Conservation (phyloP, 2,797 vertebrate genomes). For the Sebastes flavidus region DNA sequence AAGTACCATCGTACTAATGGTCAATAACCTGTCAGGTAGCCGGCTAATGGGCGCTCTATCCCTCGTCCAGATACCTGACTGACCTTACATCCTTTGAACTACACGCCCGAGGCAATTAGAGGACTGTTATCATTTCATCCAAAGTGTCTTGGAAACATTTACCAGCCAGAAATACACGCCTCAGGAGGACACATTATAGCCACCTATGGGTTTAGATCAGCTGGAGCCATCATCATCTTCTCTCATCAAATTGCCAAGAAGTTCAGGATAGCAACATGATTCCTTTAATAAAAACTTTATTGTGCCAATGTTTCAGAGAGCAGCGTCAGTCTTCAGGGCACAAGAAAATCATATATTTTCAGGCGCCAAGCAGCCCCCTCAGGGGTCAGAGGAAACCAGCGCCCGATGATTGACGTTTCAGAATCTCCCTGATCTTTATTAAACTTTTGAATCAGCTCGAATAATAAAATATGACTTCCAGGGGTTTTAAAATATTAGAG, state of each 20-base stretch:
- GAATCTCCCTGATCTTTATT: not conserved
- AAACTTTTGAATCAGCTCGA: not conserved
- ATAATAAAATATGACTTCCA: not conserved
- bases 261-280: not conserved
- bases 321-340: not conserved
- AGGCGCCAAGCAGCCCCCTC: not conserved
- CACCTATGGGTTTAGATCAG: not conserved
- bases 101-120: conserved; percentile 51
- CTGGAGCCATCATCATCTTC: fast-evolving
- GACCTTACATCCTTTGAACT: conserved; percentile 34
- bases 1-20: conserved; percentile 45
- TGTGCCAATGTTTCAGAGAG: not conserved
- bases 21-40: conserved; percentile 51
- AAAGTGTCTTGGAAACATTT: conserved; percentile 18
- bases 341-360: not conserved
- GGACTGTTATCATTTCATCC: conserved; percentile 11
- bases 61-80: conserved; percentile 17
- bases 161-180: conserved; percentile 1
- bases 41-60: conserved; percentile 41
- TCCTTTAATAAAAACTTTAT: not conserved
- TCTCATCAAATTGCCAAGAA: not conserved
- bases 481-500: not conserved
- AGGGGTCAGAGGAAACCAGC: not conserved
- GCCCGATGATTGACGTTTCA: not conserved
- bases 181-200: not conserved